phyloP scores from a whole-genome alignment of 2,113 vertebrate genomes.

The Athene cunicularia region DNA sequence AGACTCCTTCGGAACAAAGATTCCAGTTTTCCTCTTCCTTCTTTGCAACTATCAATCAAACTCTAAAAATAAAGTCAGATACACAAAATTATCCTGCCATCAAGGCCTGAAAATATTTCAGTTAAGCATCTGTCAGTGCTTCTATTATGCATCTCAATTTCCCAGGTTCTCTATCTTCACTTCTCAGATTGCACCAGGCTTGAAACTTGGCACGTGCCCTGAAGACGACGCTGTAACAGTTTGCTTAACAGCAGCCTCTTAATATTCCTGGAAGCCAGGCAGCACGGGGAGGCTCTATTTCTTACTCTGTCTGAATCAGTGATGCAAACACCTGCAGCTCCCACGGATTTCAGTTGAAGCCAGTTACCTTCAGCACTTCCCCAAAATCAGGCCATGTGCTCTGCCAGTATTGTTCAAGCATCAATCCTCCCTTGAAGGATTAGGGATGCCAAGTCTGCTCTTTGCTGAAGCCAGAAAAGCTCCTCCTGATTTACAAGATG shows the following conservation, averaged over 20 bases:
- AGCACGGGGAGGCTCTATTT: not conserved
- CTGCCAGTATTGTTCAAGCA: not conserved
- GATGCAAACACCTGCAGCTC: not conserved
- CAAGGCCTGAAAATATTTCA: constrained; percentile 20
- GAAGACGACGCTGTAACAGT: not conserved
- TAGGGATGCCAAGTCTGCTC: not conserved
- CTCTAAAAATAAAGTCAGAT: constrained; percentile 39
- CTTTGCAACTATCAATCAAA: not conserved
- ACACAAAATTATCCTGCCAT: constrained; percentile 17
- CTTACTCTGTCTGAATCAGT: not conserved
- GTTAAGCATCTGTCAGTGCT: constrained; percentile 21
- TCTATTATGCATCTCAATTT: not conserved
- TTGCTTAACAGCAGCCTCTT: constrained; percentile 24
- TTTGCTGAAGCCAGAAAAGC: not conserved
- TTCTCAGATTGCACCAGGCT: constrained; percentile 28
- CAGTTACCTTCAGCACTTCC: not conserved
- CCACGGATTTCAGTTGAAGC: accelerated
- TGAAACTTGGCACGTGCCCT: constrained; percentile 1
- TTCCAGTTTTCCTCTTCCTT: constrained; percentile 8
- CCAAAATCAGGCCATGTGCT: not conserved
- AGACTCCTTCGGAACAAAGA: not conserved
- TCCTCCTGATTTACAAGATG: not conserved
- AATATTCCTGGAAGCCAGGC: not conserved
- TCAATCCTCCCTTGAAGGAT: not conserved
- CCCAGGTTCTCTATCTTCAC: constrained; percentile 23